phyloP scores from a whole-genome alignment of 2,797 vertebrate species.

The Gallinago stenura region DNA sequence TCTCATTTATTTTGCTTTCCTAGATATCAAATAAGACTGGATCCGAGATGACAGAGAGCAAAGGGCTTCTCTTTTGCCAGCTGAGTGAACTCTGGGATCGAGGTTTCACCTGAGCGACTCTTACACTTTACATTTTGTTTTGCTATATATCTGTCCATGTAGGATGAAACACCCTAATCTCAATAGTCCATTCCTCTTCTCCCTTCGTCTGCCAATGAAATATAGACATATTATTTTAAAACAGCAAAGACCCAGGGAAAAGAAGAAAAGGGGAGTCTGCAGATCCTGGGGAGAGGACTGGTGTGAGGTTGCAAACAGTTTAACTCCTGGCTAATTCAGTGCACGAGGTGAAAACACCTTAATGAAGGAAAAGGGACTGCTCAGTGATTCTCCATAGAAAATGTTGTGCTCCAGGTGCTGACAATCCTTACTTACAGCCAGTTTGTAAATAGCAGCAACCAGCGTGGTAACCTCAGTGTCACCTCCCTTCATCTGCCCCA shows the following conservation, averaged over 20 bases:
- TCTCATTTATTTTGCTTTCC: neutral
- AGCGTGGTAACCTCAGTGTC: neutral
- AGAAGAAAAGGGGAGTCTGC: neutral
- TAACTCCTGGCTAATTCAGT: neutral
- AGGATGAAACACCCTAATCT: neutral
- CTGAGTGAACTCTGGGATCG: neutral
- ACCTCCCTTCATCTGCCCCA: neutral
- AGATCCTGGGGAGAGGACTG: neutral
- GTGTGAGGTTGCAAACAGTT: neutral
- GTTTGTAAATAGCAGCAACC: neutral
- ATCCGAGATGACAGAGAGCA: neutral
- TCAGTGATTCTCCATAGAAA: neutral
- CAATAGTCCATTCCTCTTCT: neutral
- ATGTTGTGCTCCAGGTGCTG: neutral
- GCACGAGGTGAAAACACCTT: neutral
- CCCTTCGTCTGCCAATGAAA: neutral
- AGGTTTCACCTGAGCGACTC: neutral
- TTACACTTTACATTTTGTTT: slow-evolving; percentile 15
- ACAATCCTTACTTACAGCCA: neutral
- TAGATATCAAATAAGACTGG: neutral
- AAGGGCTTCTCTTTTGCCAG: slow-evolving; percentile 18
- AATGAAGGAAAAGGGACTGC: neutral
- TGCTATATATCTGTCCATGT: neutral
- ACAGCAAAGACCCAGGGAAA: neutral
- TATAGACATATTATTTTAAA: neutral